These are phyloP conservation scores for Acrobasis suavella DNA, from an alignment of 2,888 invertebrate species.

Conservation along the genomic window DNA sequence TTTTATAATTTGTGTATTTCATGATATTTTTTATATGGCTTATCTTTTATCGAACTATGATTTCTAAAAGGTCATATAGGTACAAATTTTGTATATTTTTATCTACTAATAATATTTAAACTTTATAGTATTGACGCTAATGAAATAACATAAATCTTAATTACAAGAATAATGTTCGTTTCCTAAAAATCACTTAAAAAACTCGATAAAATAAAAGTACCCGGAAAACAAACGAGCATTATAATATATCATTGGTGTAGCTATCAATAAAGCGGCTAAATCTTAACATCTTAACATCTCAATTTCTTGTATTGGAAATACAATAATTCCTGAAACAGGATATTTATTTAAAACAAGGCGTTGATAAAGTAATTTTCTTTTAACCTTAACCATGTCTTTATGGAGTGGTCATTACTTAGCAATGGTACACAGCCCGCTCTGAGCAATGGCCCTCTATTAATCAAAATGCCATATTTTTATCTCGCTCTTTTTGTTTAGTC, in stretches of 20 bases:
- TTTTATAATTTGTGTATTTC: too few relatives aligned
- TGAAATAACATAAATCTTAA: slow-evolving; percentile 5
- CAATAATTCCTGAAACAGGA: slow-evolving; percentile 83
- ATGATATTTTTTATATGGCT: too few relatives aligned
- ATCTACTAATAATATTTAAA: background rate
- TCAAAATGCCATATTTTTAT: slow-evolving; percentile 80
- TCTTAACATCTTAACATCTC: slow-evolving; percentile 79
- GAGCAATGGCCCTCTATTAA: slow-evolving; percentile 81
- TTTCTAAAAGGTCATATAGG: too few relatives aligned
- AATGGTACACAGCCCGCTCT: slow-evolving; percentile 81
- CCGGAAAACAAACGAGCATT: slow-evolving; percentile 62
- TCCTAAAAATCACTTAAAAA: slow-evolving; percentile 17
- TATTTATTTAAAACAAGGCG: slow-evolving; percentile 83
- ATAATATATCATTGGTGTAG: slow-evolving; percentile 77
- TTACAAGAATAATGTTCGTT: slow-evolving; percentile 15
- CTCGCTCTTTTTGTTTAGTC: slow-evolving; percentile 62
- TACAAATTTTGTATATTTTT: too few relatives aligned
- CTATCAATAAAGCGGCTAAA: slow-evolving; percentile 77
- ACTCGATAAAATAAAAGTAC: slow-evolving; percentile 45
- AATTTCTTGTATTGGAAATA: slow-evolving; percentile 80
- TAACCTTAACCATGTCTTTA: slow-evolving; percentile 83
- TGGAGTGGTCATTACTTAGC: slow-evolving; percentile 83
- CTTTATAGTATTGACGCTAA: slow-evolving; percentile 2
- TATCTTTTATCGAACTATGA: too few relatives aligned
- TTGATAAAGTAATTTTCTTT: slow-evolving; percentile 83